Conservation (phyloP, 2,113 vertebrate genomes). For the Larimichthys polyactis region DNA sequence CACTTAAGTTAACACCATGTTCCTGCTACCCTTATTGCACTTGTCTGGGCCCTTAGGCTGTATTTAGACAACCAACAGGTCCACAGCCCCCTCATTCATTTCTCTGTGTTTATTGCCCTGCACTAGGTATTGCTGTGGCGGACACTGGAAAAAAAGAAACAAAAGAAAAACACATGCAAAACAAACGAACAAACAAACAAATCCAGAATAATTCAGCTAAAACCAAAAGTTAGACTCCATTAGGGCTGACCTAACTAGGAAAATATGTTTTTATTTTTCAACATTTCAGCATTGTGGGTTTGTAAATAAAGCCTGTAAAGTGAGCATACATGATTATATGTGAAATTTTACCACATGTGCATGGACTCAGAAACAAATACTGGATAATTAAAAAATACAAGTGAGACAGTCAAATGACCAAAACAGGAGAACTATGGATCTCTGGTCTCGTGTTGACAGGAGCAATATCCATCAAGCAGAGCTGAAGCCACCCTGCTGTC, state of each 20-base stretch:
- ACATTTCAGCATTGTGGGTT: slow-evolving; percentile 49
- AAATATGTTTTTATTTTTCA: background rate
- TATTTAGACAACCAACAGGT: background rate
- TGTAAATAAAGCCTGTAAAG: background rate
- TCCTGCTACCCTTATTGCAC: background rate
- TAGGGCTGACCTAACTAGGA: background rate
- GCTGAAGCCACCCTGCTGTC: slow-evolving; percentile 66
- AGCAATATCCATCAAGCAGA: slow-evolving; percentile 67
- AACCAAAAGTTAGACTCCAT: background rate
- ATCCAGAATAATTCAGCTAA: background rate
- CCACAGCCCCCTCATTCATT: background rate
- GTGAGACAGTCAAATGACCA: slow-evolving; percentile 18
- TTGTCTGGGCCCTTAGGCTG: background rate
- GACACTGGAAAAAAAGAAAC: too few relatives aligned
- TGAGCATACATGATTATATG: background rate
- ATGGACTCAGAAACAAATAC: background rate
- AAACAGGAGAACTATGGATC: slow-evolving; percentile 25
- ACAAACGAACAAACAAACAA: background rate
- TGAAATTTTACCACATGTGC: background rate
- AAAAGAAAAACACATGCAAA: background rate
- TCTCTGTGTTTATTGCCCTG: background rate
- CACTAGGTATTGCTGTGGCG: background rate
- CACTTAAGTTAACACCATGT: background rate
- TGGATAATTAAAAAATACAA: slow-evolving; percentile 24
- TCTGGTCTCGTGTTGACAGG: slow-evolving; percentile 60